Base-by-base conservation (phyloP, 2,888 invertebrate species). In the Cheilosia soror region DNA sequence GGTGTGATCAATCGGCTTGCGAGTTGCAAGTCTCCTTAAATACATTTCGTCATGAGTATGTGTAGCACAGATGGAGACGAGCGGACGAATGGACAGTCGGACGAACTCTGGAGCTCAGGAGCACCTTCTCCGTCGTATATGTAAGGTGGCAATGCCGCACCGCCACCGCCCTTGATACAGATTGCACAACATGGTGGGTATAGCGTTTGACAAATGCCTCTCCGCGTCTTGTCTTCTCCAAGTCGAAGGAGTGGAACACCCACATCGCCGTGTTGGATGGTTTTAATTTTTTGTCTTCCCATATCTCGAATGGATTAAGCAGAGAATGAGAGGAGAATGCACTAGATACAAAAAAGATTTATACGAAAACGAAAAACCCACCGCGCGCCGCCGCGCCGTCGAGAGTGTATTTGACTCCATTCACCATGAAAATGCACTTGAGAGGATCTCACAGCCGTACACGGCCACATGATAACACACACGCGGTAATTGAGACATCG, bases 161-260 rank as follows among this genome's bases (percentile, higher is more conserved):
- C 25, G 68, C 68, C 31, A 62, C 68, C 82, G 82, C 82, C 65
- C 78, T 81, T 77, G 82, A 83, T 83, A 65, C 76, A 81, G 76
- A 81, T 85, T 85, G 85, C 81, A 81, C 76, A 81, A 85, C 81
- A 72, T 85, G 85, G 85, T 85, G 85, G 85, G 85, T 68, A 81
- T 66, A 81, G 58, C 76, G 51, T 77, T 85, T 85, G 85, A 85
- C 81, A 85, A 85, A 81, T 85, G 76, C 71, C 72, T 72, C 76
- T 85, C 66, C 60, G 68, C 72, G 65, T 51, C 72, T 72, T 76
- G 71, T 68, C 76, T 40, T 31, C 68, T 57, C 31, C 57, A n/a
- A 53, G 5, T 76, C 76, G 57, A 79, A 62, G 57, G 62, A 81
- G 71, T 47, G 76, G 85, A 85, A 85, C 85, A 85, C 85, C 85